These are phyloP conservation scores for Philopotamus ludificatus DNA, from an alignment of 1,140 invertebrate species.

Conservation along the genomic window DNA sequence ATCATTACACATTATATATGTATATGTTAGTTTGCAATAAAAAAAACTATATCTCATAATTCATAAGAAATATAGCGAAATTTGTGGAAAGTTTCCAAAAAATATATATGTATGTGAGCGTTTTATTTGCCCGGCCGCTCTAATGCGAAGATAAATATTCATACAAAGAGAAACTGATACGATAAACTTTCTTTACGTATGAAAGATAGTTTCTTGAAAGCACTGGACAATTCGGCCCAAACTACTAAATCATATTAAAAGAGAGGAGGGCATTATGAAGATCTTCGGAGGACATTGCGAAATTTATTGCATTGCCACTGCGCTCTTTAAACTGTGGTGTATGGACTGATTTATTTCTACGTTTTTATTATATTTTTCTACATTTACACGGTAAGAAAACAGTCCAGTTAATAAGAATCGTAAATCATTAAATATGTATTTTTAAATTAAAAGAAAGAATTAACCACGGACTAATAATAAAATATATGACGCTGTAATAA, in stretches of 20 bases:
- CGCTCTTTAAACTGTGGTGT: constrained; percentile 22
- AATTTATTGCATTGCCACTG: constrained; percentile 26
- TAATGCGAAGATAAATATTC: constrained; percentile 41
- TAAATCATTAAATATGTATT: too few species aligned
- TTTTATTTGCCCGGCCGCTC: constrained; percentile 9
- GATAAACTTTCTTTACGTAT: constrained; percentile 34
- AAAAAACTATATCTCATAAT: neutral
- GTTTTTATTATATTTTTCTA: too few species aligned
- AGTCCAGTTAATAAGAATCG: too few species aligned
- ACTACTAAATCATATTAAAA: constrained; percentile 39
- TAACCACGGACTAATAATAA: too few species aligned
- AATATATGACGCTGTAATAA: too few species aligned
- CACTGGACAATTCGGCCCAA: constrained; percentile 38
- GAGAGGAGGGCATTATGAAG: constrained; percentile 39
- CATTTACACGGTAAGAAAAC: too few species aligned
- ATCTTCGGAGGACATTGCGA: constrained; percentile 25
- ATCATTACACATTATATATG: too few species aligned
- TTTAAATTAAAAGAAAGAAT: too few species aligned
- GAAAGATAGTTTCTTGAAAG: constrained; percentile 40
- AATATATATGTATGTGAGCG: constrained; percentile 18
- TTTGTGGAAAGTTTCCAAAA: constrained; percentile 9
- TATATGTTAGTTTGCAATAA: neutral
- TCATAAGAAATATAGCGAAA: neutral
- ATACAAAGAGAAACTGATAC: constrained; percentile 39
- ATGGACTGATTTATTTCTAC: too few species aligned